These are phyloP conservation scores for Burhinus oedicnemus DNA, from an alignment of 2,113 vertebrate genomes.

Conservation along the genomic window DNA sequence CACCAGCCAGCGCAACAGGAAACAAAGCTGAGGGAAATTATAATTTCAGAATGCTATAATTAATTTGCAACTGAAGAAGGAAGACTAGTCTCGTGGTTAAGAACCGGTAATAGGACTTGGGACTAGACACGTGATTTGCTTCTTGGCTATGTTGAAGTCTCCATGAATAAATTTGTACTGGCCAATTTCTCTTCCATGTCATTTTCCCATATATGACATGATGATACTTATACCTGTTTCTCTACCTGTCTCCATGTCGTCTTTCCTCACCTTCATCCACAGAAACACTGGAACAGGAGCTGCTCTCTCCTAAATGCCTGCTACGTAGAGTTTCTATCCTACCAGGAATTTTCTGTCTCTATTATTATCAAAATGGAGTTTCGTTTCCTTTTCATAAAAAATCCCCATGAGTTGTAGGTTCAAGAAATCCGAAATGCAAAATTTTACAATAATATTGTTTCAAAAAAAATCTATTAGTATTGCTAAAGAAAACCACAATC, in stretches of 20 bases:
- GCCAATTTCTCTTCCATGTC: background rate
- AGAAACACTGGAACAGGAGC: background rate
- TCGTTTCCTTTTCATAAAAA: background rate
- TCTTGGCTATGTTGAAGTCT: background rate
- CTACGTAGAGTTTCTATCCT: background rate
- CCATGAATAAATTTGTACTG: background rate
- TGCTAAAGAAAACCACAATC: background rate
- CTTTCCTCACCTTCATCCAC: background rate
- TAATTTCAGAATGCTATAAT: constrained; percentile 29
- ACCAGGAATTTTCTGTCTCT: background rate
- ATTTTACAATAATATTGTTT: background rate
- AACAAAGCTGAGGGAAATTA: constrained; percentile 26
- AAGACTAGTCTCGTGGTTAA: background rate
- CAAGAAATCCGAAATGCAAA: background rate
- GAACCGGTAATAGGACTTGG: background rate
- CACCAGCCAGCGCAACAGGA: constrained; percentile 42
- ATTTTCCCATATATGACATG: background rate
- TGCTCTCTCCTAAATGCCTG: background rate
- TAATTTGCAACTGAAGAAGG: background rate
- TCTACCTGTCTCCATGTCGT: background rate
- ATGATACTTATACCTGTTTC: background rate
- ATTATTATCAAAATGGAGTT: background rate
- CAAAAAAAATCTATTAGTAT: background rate
- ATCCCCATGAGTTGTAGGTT: background rate
- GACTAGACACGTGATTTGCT: background rate